phyloP scores from a whole-genome alignment of 2,797 vertebrate species.

The Epinephelus coioides region DNA sequence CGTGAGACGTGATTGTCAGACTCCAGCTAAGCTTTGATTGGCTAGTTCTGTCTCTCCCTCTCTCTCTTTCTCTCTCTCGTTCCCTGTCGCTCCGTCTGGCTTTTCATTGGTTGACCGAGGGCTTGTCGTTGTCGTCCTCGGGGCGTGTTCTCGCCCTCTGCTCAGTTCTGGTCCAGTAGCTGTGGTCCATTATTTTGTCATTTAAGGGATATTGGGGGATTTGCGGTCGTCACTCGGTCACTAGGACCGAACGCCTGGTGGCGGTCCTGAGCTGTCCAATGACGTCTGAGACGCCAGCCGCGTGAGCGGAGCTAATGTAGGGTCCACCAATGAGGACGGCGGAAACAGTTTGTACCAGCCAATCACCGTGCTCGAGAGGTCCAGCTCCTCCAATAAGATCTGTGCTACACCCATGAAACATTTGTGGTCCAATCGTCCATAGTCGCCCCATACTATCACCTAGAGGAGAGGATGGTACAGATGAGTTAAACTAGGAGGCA shows the following conservation, averaged over 20 bases:
- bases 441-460: slow-evolving; percentile 99
- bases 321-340: slow-evolving; percentile 98
- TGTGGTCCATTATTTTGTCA: slow-evolving; percentile 74
- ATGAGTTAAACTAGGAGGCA: neutral
- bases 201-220: slow-evolving; percentile 55
- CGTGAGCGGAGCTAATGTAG: slow-evolving; percentile 96
- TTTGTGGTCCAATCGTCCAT: slow-evolving; percentile 99
- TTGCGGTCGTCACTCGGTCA: slow-evolving; percentile 76
- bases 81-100: slow-evolving; percentile 88
- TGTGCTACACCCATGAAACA: slow-evolving; percentile 99
- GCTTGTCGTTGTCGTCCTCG: slow-evolving; percentile 44
- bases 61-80: slow-evolving; percentile 84
- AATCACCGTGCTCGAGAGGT: slow-evolving; percentile 98
- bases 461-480: slow-evolving; percentile 62
- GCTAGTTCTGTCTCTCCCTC: slow-evolving; percentile 82
- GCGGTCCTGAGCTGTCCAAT: slow-evolving; percentile 96
- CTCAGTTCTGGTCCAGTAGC: slow-evolving; percentile 73
- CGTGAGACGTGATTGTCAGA: slow-evolving; percentile 97
- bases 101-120: slow-evolving; percentile 84
- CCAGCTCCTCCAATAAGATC: slow-evolving; percentile 97
- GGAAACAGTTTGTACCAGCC: slow-evolving; percentile 99
- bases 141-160: slow-evolving; percentile 60
- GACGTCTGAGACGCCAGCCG: slow-evolving; percentile 98
- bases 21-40: slow-evolving; percentile 93
- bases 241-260: slow-evolving; percentile 95